Evolutionary conservation across 2,797 vertebrate species (phyloP).

Genomic region (Pogoniulus pusillus): DNA sequence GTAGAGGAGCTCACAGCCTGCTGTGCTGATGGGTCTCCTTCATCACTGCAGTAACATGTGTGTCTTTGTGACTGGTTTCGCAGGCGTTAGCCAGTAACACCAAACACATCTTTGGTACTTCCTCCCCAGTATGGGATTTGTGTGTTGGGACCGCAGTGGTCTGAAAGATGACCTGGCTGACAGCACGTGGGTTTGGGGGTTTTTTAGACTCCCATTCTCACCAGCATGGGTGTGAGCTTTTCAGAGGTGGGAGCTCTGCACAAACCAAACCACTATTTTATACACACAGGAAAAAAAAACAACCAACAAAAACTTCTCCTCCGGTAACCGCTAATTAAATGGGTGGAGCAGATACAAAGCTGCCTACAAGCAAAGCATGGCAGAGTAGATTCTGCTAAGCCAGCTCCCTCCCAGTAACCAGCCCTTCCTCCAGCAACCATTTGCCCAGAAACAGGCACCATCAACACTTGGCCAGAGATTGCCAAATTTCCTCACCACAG

Average conservation of each 20-base stretch:
- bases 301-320: neutral
- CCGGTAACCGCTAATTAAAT: neutral
- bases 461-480: neutral
- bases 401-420: accelerated
- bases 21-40: neutral
- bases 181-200: neutral
- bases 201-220: neutral
- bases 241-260: neutral
- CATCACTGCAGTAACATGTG: accelerated
- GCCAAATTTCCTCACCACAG: neutral
- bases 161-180: neutral
- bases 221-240: accelerated
- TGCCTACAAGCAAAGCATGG: neutral
- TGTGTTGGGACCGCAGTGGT: neutral
- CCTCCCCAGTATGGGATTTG: neutral
- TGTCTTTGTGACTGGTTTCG: neutral
- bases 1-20: accelerated
- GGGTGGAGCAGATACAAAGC: neutral
- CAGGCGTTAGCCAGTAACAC: neutral
- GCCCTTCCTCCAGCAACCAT: neutral
- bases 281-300: neutral
- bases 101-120: neutral
- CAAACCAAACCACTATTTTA: neutral
- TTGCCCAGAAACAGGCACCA: accelerated
- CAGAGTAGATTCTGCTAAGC: neutral